Base-by-base conservation (phyloP, 92 coral and sea anemone genomes). In the Metridium senile region DNA sequence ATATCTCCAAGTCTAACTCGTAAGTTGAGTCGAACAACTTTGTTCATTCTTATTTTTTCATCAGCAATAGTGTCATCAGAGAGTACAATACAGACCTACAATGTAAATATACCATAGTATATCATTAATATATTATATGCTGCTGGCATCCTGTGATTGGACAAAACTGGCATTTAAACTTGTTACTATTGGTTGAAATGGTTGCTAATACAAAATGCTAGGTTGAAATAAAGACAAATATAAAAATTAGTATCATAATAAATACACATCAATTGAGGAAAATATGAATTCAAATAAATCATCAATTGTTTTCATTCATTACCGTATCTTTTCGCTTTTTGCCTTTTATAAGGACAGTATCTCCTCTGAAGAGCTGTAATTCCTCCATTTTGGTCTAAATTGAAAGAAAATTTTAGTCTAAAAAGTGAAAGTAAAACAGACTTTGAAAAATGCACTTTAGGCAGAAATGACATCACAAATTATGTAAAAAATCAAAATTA, bases 321-420 rank as follows among this genome's bases (percentile, higher is more conserved):
- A 95, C 99, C 81, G 99, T 95, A 74, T 95, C 99, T 74, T 87
- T 90, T 34, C 99, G 93, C 82, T 95, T 95, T 74, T 95, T 95
- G 23, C 99, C 99, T 66, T 95, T 95, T 9, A 95, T 93, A 21
- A 92, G 96, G 27, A 95, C 99, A 33, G 99, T 95, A 64, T 95
- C 99, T 33, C 99, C 99, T 21, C 99, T 91, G 72, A 95, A 95
- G 13, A 95, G 88, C 74, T 95, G 99, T 49, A 95, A 74, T 62
- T 95, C 99, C 78, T 95, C 99, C 99, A 95, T 95, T 85, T 95
- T 95, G 1, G 90, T 78, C 99, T 95, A 70, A 33, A 74, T 53
- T 9, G 49, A 52, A 75, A 62, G 35, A 59, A 68, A 65, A 59
- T 18, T 30, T 58, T 83, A 79, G 79, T 20, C 21, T 58, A 9